Conservation (phyloP, 2,797 vertebrate genomes). For the Pelodytes ibericus region DNA sequence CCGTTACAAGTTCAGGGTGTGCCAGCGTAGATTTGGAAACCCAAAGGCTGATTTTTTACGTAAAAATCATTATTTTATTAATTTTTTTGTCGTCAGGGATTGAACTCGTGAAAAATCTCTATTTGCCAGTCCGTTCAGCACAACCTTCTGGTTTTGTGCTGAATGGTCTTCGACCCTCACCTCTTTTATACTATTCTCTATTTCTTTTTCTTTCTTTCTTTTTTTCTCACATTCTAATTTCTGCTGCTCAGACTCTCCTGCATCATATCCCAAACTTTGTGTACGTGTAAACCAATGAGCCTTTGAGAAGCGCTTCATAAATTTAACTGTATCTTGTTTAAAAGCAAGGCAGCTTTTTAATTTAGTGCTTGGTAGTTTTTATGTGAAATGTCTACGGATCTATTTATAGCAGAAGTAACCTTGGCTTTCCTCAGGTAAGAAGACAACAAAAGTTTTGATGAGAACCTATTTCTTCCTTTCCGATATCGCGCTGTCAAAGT, state of each 20-base stretch:
- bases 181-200: neutral
- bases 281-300: conserved; percentile 71
- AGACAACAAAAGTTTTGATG: conserved; percentile 49
- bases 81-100: too few relatives aligned
- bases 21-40: too few relatives aligned
- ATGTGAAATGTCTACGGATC: conserved; percentile 75
- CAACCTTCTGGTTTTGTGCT: too few relatives aligned
- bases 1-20: too few relatives aligned
- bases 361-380: conserved; percentile 81
- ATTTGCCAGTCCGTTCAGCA: too few relatives aligned
- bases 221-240: conserved; percentile 1
- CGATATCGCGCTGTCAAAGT: conserved; percentile 5
- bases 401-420: conserved; percentile 80
- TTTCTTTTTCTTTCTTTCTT: conserved; percentile 1
- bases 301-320: conserved; percentile 76
- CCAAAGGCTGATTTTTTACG: too few relatives aligned
- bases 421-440: conserved; percentile 68
- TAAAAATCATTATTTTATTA: too few relatives aligned
- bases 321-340: conserved; percentile 76
- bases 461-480: conserved; percentile 33
- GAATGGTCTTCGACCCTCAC: neutral
- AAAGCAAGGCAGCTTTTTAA: conserved; percentile 68
- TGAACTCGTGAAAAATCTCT: too few relatives aligned
- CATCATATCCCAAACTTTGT: conserved; percentile 59
- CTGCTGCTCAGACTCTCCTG: conserved; percentile 55